phyloP scores from a whole-genome alignment of 2,888 invertebrate species.

The Metalampra italica region DNA sequence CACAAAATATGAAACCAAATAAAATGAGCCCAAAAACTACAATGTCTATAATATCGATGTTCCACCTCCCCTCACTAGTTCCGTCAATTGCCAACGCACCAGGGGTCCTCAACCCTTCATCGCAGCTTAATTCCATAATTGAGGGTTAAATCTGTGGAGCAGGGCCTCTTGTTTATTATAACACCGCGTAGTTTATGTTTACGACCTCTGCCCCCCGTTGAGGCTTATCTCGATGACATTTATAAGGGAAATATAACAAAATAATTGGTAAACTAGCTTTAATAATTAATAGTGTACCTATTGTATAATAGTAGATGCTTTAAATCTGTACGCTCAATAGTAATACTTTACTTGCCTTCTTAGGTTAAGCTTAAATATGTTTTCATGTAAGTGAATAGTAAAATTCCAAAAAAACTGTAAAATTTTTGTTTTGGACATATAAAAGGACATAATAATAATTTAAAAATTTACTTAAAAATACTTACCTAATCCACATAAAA shows the following conservation, averaged over 20 bases:
- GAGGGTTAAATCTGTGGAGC: constrained; percentile 71
- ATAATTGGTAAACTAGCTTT: constrained; percentile 8
- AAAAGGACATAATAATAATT: no score
- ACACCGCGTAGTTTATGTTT: constrained; percentile 49
- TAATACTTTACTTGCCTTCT: no score
- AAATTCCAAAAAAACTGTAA: no score
- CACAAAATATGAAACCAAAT: not conserved
- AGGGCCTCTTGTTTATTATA: constrained; percentile 65
- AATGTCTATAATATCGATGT: no score
- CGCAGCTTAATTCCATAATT: constrained; percentile 74
- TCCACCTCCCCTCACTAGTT: not conserved
- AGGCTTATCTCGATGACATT: constrained; percentile 55
- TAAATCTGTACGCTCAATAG: no score
- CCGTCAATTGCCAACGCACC: constrained; percentile 26
- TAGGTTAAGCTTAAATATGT: no score
- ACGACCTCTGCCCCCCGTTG: constrained; percentile 14
- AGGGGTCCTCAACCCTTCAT: constrained; percentile 65
- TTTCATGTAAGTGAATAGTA: no score
- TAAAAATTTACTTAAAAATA: no score
- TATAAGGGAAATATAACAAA: constrained; percentile 6
- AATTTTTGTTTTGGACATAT: no score
- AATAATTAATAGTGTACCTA: not conserved
- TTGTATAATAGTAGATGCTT: no score
- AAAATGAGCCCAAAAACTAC: no score
- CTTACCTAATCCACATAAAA: no score